phyloP scores from a whole-genome alignment of 2,797 vertebrate species.

The Rachycentron canadum region DNA sequence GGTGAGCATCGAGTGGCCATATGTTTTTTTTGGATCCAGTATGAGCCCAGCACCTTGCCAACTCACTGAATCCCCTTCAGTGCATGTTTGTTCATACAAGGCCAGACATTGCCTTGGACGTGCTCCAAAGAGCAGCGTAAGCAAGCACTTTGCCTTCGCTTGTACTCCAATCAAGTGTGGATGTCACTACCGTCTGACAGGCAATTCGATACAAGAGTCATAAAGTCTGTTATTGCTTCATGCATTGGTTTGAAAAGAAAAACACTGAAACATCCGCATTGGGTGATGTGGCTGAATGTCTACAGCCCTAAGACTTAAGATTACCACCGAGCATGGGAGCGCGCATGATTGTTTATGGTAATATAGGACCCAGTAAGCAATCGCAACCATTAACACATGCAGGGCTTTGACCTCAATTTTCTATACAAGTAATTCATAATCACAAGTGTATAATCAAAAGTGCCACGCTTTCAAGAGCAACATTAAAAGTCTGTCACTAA shows the following conservation, averaged over 20 bases:
- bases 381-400: conserved; percentile 29
- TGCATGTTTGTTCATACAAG: conserved; percentile 30
- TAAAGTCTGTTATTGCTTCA: conserved; percentile 53
- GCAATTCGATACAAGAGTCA: conserved; percentile 52
- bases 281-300: conserved; percentile 19
- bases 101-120: conserved; percentile 54
- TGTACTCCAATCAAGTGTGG: conserved; percentile 63
- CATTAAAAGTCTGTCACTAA: conserved; percentile 41
- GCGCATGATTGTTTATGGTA: conserved; percentile 12
- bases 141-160: conserved; percentile 45
- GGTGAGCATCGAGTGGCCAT: neutral
- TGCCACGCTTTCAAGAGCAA: neutral
- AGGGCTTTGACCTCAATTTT: conserved; percentile 45
- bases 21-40: conserved; percentile 19
- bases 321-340: conserved; percentile 13
- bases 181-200: conserved; percentile 62
- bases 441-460: conserved; percentile 37
- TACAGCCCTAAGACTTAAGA: conserved; percentile 10
- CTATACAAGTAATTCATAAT: conserved; percentile 35
- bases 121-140: conserved; percentile 60
- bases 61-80: conserved; percentile 15
- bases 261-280: conserved; percentile 28
- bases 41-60: conserved; percentile 19
- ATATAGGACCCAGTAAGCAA: conserved; percentile 21
- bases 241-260: conserved; percentile 23